These are phyloP conservation scores for Bactericera cockerelli DNA, from an alignment of 1,140 invertebrate genomes.

Conservation along the genomic window DNA sequence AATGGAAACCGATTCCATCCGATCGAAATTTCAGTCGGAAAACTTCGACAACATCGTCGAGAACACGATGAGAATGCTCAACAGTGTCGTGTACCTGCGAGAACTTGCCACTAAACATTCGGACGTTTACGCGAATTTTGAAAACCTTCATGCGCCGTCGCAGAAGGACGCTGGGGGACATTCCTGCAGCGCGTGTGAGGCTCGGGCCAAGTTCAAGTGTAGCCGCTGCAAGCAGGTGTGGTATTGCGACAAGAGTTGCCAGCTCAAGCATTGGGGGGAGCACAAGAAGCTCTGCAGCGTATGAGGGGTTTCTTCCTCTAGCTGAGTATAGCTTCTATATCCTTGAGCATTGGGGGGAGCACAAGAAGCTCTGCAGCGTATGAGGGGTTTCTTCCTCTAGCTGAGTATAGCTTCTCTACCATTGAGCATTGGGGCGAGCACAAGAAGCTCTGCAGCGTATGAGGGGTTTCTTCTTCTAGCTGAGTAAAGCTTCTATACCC, in stretches of 20 bases:
- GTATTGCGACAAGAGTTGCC: not conserved
- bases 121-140: not conserved
- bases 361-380: conserved; percentile 2
- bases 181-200: not conserved
- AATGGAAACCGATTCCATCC: not conserved
- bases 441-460: not conserved
- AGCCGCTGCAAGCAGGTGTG: not conserved
- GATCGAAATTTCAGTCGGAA: not conserved
- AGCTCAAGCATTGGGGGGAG: not conserved
- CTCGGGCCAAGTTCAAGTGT: not conserved
- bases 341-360: not conserved
- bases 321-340: too few relatives aligned
- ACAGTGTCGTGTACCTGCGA: not conserved
- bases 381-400: not conserved
- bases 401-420: too few relatives aligned
- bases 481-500: too few relatives aligned
- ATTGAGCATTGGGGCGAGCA: not conserved
- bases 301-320: not conserved
- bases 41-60: not conserved
- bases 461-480: too few relatives aligned
- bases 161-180: not conserved
- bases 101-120: not conserved
- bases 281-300: conserved; percentile 3
- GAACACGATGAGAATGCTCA: not conserved
- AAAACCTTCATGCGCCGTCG: not conserved